A percentile compares a stretch with the other conserved stretches of the same genome.
Conservation (phyloP, 1,140 invertebrate genomes). For the Chironomus tepperi region DNA sequence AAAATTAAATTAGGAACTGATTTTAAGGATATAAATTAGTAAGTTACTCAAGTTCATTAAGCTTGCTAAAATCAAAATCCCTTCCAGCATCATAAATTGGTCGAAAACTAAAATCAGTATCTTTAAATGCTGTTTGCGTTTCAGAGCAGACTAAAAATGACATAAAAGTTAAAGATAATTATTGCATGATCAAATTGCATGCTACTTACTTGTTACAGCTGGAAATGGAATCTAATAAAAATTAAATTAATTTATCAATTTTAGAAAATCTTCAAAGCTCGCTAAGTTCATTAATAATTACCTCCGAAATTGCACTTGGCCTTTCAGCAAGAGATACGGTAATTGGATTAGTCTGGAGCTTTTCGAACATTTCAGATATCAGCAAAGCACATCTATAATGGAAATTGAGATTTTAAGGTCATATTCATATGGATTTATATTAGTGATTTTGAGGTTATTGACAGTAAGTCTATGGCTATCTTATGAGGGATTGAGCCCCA, state of each 20-base stretch:
- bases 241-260: neutral
- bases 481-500: no score
- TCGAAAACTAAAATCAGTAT: neutral
- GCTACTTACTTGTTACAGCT: neutral
- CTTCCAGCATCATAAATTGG: neutral
- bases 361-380: neutral
- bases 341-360: neutral
- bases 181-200: neutral
- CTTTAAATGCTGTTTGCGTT: slow-evolving; percentile 1
- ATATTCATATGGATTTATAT: no score
- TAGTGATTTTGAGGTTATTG: no score
- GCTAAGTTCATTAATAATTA: neutral
- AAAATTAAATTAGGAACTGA: neutral
- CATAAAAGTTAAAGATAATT: neutral
- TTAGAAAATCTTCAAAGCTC: neutral
- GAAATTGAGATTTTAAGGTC: no score
- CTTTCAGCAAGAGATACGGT: neutral
- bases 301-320: neutral
- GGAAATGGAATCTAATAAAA: neutral
- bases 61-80: neutral
- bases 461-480: no score
- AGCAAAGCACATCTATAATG: neutral
- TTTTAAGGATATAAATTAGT: neutral
- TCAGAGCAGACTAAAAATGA: neutral
- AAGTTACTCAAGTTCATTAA: neutral